phyloP scores from a whole-genome alignment of 2,888 invertebrate species.

The Lepidocyrtoides sp. region DNA sequence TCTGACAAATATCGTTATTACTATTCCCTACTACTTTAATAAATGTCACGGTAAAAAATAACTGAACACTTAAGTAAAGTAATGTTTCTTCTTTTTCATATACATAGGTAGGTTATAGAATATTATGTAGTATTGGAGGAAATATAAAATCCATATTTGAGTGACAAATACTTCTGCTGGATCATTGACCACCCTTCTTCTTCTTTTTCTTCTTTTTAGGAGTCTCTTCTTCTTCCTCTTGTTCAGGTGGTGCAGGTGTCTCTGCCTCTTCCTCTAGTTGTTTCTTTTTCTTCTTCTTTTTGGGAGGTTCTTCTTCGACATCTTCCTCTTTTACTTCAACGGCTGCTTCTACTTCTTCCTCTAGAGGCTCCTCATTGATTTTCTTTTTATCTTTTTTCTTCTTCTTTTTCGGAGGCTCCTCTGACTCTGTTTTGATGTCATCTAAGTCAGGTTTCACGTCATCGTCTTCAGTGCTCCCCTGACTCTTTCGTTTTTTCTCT shows the following conservation, averaged over 20 bases:
- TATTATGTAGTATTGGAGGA: too few relatives aligned
- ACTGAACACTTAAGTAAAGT: too few relatives aligned
- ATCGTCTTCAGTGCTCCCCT: conserved; percentile 32
- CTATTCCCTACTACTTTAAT: too few relatives aligned
- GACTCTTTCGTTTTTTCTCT: conserved; percentile 88
- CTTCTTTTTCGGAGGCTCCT: conserved; percentile 80
- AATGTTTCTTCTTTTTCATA: too few relatives aligned
- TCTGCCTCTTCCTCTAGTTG: conserved; percentile 35
- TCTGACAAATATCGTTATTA: too few relatives aligned
- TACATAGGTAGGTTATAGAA: too few relatives aligned
- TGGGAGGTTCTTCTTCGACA: conserved; percentile 76
- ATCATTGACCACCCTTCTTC: conserved; percentile 67
- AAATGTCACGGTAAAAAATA: too few relatives aligned
- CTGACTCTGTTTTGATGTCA: conserved; percentile 45
- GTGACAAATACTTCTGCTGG: not conserved
- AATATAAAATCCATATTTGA: not conserved
- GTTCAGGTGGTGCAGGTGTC: conserved; percentile 3
- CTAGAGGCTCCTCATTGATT: conserved; percentile 33
- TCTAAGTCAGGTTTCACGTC: conserved; percentile 27
- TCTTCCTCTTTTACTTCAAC: conserved; percentile 11
- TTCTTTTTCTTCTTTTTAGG: conserved; percentile 78
- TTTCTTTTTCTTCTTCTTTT: conserved; percentile 82
- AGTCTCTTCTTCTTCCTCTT: conserved; percentile 59
- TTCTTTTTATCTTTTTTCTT: conserved; percentile 81
- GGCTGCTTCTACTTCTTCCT: conserved; percentile 59